A percentile compares a stretch with the other conserved stretches of the same genome.
Conservation (phyloP, 2,113 vertebrate genomes). For the Ahaetulla prasina region DNA sequence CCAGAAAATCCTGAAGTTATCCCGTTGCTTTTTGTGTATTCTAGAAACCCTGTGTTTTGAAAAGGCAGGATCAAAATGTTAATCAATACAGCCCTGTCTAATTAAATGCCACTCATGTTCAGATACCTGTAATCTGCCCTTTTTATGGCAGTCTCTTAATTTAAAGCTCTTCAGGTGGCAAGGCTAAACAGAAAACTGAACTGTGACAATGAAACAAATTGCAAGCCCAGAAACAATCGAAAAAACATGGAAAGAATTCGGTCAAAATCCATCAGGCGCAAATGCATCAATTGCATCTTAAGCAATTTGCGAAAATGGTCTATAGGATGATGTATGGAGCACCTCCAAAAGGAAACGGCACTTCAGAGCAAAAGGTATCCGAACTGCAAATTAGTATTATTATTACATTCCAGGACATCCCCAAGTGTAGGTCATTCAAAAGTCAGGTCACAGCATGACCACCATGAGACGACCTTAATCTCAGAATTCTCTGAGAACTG, state of each 20-base stretch:
- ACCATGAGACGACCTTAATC: background rate
- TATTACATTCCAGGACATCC: background rate
- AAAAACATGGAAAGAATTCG: background rate
- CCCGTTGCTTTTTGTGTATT: background rate
- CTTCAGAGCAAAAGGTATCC: background rate
- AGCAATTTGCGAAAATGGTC: background rate
- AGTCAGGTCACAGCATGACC: background rate
- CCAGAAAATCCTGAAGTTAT: background rate
- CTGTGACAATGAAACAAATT: background rate
- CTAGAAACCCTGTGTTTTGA: background rate
- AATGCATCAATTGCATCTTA: background rate
- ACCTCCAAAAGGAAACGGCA: background rate
- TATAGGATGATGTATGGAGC: background rate
- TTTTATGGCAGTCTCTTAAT: background rate
- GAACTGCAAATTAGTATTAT: background rate
- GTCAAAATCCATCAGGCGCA: background rate
- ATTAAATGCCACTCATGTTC: background rate
- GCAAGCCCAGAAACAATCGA: background rate
- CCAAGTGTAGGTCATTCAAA: background rate
- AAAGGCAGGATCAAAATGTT: background rate
- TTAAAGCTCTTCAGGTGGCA: background rate
- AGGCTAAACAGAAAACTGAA: background rate
- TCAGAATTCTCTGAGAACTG: background rate
- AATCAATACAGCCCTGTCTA: background rate
- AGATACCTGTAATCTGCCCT: background rate